These are phyloP conservation scores for Phytoseiulus persimilis DNA, from an alignment of 2,888 invertebrate genomes.

Conservation along the genomic window DNA sequence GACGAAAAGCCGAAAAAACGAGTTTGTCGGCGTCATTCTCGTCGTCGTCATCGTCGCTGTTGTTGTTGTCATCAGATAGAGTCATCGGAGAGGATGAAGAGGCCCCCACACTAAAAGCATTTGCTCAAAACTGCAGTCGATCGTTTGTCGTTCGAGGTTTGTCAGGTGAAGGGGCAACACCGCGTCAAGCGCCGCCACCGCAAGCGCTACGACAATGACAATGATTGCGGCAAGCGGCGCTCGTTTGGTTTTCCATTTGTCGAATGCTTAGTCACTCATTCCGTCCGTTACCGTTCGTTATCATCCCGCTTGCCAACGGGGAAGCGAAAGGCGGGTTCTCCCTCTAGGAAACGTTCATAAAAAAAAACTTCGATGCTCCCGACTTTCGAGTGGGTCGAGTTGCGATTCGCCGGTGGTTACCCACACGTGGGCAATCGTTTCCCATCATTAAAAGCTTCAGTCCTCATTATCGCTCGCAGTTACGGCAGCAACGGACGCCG, in stretches of 20 bases:
- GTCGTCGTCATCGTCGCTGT: too few species aligned
- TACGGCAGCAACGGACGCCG: background rate
- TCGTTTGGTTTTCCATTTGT: background rate
- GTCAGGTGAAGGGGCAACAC: background rate
- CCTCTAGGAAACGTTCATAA: background rate
- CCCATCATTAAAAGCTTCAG: background rate
- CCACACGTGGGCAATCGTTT: background rate
- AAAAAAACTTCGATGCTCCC: background rate
- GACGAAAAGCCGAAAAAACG: background rate
- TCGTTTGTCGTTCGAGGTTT: background rate
- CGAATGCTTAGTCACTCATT: background rate
- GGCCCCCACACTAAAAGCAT: background rate
- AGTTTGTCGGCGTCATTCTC: background rate
- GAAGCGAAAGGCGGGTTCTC: background rate
- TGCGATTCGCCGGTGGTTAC: background rate
- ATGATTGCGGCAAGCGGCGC: background rate
- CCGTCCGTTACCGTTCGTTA: background rate
- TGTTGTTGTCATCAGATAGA: background rate
- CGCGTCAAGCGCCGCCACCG: background rate
- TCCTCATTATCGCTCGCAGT: background rate
- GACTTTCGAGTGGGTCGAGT: background rate
- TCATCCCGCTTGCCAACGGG: too few species aligned
- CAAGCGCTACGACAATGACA: background rate
- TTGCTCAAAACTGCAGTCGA: background rate
- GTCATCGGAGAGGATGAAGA: background rate